Evolutionary conservation across 2,797 vertebrate species (phyloP).

Genomic region (Thalassophryne amazonica): DNA sequence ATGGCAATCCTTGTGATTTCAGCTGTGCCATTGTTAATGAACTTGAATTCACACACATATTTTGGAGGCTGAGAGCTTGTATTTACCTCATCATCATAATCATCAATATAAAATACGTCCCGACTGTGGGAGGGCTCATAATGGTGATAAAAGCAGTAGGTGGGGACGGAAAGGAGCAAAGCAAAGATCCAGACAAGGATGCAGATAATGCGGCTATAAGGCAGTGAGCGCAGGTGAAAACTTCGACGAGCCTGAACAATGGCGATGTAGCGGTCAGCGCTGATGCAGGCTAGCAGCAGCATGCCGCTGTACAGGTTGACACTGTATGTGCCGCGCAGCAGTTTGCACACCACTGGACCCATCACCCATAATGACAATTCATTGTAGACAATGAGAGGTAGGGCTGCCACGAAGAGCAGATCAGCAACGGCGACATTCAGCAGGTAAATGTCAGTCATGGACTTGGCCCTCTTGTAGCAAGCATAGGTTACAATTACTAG

Average conservation of each 20-base stretch:
- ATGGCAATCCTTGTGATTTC: slow-evolving; percentile 65
- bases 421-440: slow-evolving; percentile 90
- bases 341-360: slow-evolving; percentile 78
- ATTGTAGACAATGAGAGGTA: slow-evolving; percentile 84
- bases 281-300: slow-evolving; percentile 88
- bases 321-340: slow-evolving; percentile 83
- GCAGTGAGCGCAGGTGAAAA: slow-evolving; percentile 78
- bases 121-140: slow-evolving; percentile 45
- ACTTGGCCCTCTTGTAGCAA: slow-evolving; percentile 85
- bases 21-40: slow-evolving; percentile 26
- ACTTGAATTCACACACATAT: slow-evolving; percentile 77
- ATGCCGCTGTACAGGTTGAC: slow-evolving; percentile 91
- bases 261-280: slow-evolving; percentile 88
- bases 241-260: slow-evolving; percentile 89
- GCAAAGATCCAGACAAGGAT: slow-evolving; percentile 78
- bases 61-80: rapidly evolving
- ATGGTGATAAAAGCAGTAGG: slow-evolving; percentile 75
- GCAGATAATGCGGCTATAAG: slow-evolving; percentile 76
- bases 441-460: slow-evolving; percentile 91
- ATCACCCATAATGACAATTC: slow-evolving; percentile 81
- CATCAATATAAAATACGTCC: rapidly evolving
- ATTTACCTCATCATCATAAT: rapidly evolving
- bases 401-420: slow-evolving; percentile 84
- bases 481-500: slow-evolving; percentile 88
- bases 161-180: slow-evolving; percentile 76